Evolutionary conservation across 1,140 invertebrate genomes (phyloP).

Genomic region (Bombus sylvicola): DNA sequence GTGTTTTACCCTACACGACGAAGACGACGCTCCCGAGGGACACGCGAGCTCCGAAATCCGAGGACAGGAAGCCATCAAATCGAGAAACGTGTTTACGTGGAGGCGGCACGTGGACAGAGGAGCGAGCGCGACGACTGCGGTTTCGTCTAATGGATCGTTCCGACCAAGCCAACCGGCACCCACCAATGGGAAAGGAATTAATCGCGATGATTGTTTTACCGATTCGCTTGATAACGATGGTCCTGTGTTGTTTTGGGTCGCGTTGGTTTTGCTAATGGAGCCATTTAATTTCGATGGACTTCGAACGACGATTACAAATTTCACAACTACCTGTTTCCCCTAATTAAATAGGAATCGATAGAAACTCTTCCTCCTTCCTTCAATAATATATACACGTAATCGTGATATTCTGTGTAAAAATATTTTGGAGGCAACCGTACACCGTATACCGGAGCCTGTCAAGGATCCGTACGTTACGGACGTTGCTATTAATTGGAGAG

Average conservation of each 20-base stretch:
- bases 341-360: neutral
- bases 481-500: slow-evolving; percentile 11
- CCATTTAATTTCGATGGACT: neutral
- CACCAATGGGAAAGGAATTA: slow-evolving; percentile 33
- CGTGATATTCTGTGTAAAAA: too few species aligned
- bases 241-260: neutral
- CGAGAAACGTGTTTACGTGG: slow-evolving; percentile 10
- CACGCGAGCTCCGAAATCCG: slow-evolving; percentile 16
- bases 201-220: slow-evolving; percentile 19
- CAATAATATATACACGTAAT: too few species aligned
- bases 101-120: neutral
- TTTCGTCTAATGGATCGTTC: slow-evolving; percentile 27
- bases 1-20: slow-evolving; percentile 8
- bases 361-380: too few species aligned
- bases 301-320: neutral
- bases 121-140: slow-evolving; percentile 12
- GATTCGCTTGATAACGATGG: neutral
- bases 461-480: neutral
- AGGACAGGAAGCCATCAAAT: slow-evolving; percentile 48
- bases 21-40: slow-evolving; percentile 3
- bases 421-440: too few species aligned
- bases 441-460: neutral
- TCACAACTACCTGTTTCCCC: neutral
- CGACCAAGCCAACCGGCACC: neutral
- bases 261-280: neutral